These are phyloP conservation scores for Spodoptera litura DNA, from an alignment of 1,140 invertebrate species.

Conservation along the genomic window DNA sequence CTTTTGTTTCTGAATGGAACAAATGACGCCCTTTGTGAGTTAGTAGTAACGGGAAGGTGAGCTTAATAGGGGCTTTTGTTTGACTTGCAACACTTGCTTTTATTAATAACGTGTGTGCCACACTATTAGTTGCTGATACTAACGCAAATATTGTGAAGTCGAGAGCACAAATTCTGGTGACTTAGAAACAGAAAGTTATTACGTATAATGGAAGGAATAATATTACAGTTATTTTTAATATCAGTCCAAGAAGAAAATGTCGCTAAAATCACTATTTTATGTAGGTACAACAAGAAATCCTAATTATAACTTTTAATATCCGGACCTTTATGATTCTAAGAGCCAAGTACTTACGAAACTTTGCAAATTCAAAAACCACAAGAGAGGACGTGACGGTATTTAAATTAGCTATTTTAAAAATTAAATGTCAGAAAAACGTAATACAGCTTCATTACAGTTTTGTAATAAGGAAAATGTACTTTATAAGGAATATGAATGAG, in stretches of 20 bases:
- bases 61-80: constrained; percentile 22
- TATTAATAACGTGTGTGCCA: constrained; percentile 5
- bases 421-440: background rate
- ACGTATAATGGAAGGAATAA: too few species aligned
- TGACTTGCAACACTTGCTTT: background rate
- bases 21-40: constrained; percentile 21
- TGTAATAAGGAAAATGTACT: constrained; percentile 14
- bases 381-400: constrained; percentile 18
- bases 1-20: constrained; percentile 15
- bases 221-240: too few species aligned
- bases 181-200: too few species aligned
- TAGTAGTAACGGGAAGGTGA: constrained; percentile 12
- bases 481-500: constrained; percentile 18
- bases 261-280: too few species aligned
- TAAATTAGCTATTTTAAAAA: constrained; percentile 12
- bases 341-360: background rate
- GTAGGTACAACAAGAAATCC: too few species aligned
- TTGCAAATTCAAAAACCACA: constrained; percentile 6
- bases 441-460: background rate
- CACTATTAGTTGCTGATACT: background rate
- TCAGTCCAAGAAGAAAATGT: too few species aligned
- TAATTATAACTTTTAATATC: background rate
- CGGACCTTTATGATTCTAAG: constrained; percentile 4
- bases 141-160: background rate
- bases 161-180: too few species aligned